Evolutionary conservation across 1,140 invertebrate species (phyloP).

Genomic region (Drosophila virilis): DNA sequence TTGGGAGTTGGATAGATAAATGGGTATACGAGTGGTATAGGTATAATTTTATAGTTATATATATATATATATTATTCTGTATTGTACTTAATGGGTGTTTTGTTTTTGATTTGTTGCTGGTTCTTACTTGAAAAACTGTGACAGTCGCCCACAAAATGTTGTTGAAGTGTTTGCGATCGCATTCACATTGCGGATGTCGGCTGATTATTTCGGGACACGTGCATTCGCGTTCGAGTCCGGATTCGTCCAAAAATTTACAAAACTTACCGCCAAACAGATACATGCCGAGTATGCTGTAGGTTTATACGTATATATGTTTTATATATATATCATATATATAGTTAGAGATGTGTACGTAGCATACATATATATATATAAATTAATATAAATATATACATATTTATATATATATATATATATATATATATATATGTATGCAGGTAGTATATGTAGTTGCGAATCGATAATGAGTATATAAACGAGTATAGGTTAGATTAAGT

Average conservation of each 20-base stretch:
- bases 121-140: slow-evolving; percentile 98
- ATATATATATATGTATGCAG: slow-evolving; percentile 45
- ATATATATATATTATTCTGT: slow-evolving; percentile 9
- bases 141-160: slow-evolving; percentile 98
- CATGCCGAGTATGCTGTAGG: slow-evolving; percentile 97
- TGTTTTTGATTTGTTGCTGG: slow-evolving; percentile 57
- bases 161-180: slow-evolving; percentile 99
- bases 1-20: slow-evolving; percentile 4
- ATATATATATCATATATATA: slow-evolving; percentile 55
- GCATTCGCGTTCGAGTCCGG: slow-evolving; percentile 93
- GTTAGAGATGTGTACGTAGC: slow-evolving; percentile 27
- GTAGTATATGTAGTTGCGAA: background rate
- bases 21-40: background rate
- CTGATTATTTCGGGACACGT: slow-evolving; percentile 95
- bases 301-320: slow-evolving; percentile 79
- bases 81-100: slow-evolving; percentile 9
- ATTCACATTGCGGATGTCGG: slow-evolving; percentile 94
- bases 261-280: slow-evolving; percentile 99
- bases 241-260: slow-evolving; percentile 97
- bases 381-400: slow-evolving; percentile 13
- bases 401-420: slow-evolving; percentile 16
- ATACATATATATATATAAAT: slow-evolving; percentile 13
- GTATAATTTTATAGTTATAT: background rate
- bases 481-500: slow-evolving; percentile 6
- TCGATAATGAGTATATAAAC: no score